Evolutionary conservation across 2,113 vertebrate genomes (phyloP).

Genomic region (Rhabdomys dilectus): DNA sequence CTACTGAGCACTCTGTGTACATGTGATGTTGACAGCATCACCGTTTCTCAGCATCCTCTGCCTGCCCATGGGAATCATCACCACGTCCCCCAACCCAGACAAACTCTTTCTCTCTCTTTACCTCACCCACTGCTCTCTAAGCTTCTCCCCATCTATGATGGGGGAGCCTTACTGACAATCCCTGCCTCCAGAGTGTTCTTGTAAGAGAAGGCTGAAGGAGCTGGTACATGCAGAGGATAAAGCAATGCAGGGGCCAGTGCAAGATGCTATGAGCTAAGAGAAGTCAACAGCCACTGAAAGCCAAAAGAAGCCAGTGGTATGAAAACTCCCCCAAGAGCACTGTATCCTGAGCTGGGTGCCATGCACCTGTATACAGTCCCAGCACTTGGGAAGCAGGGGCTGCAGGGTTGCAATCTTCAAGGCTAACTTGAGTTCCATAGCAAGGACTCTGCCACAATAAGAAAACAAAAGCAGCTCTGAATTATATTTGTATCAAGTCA

Average conservation of each 20-base stretch:
- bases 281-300: neutral
- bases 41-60: neutral
- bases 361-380: neutral
- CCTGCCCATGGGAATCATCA: too few species aligned
- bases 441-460: neutral
- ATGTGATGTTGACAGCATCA: rapidly evolving
- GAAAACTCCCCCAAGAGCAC: neutral
- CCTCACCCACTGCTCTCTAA: neutral
- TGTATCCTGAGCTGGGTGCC: neutral
- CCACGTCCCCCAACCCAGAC: neutral
- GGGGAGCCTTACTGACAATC: neutral
- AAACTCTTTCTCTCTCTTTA: neutral
- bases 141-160: neutral
- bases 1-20: neutral
- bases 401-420: neutral
- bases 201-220: neutral
- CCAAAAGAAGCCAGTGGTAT: neutral
- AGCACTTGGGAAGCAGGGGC: neutral
- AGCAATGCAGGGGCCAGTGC: neutral
- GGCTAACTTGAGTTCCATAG: neutral
- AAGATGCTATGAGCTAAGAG: slow-evolving; percentile 28
- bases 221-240: neutral
- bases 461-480: neutral
- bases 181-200: neutral
- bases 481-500: neutral